phyloP scores from a whole-genome alignment of 2,113 vertebrate genomes.

The Oreochromis spilurus region DNA sequence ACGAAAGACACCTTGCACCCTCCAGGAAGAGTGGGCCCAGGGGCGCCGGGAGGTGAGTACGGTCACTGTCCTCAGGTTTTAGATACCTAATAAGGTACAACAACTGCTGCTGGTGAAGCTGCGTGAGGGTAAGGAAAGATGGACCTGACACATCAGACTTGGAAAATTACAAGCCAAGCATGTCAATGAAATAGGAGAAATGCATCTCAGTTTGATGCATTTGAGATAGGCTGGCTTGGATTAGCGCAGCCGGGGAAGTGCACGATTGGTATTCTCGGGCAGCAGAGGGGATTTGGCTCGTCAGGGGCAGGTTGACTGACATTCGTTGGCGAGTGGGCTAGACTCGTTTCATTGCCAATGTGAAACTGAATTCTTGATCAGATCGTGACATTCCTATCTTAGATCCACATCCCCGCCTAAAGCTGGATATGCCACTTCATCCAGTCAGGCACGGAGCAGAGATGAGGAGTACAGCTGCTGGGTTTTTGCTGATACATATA shows the following conservation, averaged over 20 bases:
- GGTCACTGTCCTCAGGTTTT: background rate
- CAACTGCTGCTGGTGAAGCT: background rate
- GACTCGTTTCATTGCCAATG: conserved; percentile 12
- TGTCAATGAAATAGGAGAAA: conserved; percentile 39
- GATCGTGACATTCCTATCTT: conserved; percentile 3
- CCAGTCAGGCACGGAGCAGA: background rate
- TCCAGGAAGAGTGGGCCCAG: conserved; percentile 26
- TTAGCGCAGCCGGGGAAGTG: conserved; percentile 35
- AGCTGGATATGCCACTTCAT: conserved; percentile 19
- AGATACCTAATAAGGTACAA: background rate
- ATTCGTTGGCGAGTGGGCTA: conserved; percentile 19
- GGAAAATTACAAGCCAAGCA: conserved; percentile 2
- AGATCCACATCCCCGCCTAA: background rate
- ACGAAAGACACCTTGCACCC: conserved; percentile 65
- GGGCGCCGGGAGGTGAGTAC: conserved; percentile 59
- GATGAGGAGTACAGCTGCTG: background rate
- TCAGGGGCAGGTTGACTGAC: conserved; percentile 30
- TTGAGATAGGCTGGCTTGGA: conserved; percentile 26
- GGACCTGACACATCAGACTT: background rate
- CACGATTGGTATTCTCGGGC: conserved; percentile 39
- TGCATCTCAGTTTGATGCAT: conserved; percentile 8
- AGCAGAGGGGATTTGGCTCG: conserved; percentile 38
- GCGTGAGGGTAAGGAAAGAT: background rate
- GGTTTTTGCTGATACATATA: background rate
- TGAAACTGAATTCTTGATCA: conserved; percentile 36